Conservation (phyloP, 1,140 invertebrate species). For the Himalopsyche phryganea region DNA sequence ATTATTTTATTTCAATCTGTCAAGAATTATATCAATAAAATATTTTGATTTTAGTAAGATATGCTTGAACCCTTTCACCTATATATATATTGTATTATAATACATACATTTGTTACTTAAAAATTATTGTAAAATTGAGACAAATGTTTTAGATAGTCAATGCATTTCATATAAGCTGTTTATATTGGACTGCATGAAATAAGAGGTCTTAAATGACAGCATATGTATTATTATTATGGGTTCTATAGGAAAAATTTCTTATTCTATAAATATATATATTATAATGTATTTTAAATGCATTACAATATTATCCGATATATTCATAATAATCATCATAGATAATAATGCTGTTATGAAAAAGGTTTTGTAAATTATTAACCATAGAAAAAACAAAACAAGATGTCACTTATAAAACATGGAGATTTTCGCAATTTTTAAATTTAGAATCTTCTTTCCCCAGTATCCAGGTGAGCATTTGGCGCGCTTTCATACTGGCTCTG, state of each 20-base stretch:
- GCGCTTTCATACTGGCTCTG: conserved; percentile 80
- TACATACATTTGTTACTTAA: no score
- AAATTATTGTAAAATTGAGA: no score
- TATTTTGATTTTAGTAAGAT: no score
- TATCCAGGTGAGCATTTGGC: conserved; percentile 86
- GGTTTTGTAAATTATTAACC: background rate
- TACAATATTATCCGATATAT: background rate
- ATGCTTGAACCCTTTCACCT: no score
- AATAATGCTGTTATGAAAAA: background rate
- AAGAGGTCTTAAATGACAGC: background rate
- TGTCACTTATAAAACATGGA: conserved; percentile 69
- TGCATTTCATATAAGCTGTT: no score
- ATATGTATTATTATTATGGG: background rate
- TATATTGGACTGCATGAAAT: no score
- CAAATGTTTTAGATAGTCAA: no score
- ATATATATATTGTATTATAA: no score
- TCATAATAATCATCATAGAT: no score
- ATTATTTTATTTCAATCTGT: no score
- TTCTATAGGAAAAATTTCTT: background rate
- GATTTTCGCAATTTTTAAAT: conserved; percentile 87
- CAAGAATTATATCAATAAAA: no score
- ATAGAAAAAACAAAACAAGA: background rate
- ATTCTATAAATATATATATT: conserved; percentile 2
- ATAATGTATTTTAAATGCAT: conserved; percentile 3
- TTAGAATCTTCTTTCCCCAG: conserved; percentile 86